These are phyloP conservation scores for Cyphomyrmex costatus DNA, from an alignment of 1,140 invertebrate genomes.

Conservation along the genomic window DNA sequence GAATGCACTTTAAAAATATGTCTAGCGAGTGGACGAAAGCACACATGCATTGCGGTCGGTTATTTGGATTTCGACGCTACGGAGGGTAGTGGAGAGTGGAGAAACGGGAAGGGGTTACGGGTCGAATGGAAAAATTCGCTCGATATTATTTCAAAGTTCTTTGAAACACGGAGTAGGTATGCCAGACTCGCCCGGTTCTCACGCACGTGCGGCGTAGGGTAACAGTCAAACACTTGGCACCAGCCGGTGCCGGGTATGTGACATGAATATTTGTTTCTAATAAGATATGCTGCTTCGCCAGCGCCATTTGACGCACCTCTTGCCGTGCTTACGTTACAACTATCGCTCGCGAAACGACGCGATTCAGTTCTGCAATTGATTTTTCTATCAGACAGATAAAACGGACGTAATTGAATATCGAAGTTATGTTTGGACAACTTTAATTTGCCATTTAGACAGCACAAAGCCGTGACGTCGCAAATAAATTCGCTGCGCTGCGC, in stretches of 20 bases:
- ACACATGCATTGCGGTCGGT: constrained; percentile 39
- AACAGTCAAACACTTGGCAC: constrained; percentile 87
- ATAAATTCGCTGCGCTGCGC: constrained; percentile 6
- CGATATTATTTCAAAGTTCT: constrained; percentile 82
- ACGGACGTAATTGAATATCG: constrained; percentile 15
- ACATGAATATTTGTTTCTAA: constrained; percentile 87
- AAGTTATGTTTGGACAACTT: constrained; percentile 17
- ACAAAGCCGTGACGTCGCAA: constrained; percentile 8
- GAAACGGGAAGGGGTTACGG: constrained; percentile 3
- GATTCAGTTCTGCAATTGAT: constrained; percentile 20
- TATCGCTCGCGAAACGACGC: constrained; percentile 38
- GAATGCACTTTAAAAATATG: constrained; percentile 56
- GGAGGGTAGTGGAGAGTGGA: background rate
- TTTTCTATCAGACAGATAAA: constrained; percentile 20
- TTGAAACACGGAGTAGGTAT: constrained; percentile 73
- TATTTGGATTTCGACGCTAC: constrained; percentile 50
- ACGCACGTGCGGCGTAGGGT: constrained; percentile 81
- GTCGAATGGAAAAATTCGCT: constrained; percentile 76
- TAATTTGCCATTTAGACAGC: constrained; percentile 14
- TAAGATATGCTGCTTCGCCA: constrained; percentile 85
- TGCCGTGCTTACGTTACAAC: constrained; percentile 57
- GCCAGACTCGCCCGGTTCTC: constrained; percentile 68
- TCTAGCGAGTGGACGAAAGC: constrained; percentile 32
- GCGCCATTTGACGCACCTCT: constrained; percentile 81
- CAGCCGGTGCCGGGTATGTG: constrained; percentile 86